Evolutionary conservation across 2,888 invertebrate genomes (phyloP), one percentile per base, ranked within the genome.

Genomic region (Tipula unca): DNA sequence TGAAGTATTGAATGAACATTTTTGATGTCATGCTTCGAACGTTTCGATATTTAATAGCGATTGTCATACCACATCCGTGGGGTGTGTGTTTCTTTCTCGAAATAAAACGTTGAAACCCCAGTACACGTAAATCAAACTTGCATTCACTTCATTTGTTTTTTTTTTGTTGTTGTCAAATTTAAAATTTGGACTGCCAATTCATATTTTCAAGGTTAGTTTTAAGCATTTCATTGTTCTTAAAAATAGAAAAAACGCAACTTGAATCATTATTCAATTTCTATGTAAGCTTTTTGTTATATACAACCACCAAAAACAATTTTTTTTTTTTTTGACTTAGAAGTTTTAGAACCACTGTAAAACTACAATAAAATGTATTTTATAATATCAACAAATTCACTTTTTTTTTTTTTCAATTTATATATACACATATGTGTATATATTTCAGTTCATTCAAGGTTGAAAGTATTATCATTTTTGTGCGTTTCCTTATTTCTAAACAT

Each of bases 381-480:
- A 54, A 54, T 54, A 13, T 17, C 48, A 17, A 54, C 48, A 17
- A 48, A 48, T 48, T 48, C 48, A 69, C 69, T 69, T 69, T 25
- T 69, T 48, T 20, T 10, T n/a, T n/a, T n/a, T n/a, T n/a, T n/a
- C n/a, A n/a, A n/a, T n/a, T n/a, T 83, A 83, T 83, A 32, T 83
- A 83, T 83, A 32, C 13, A 32, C 10, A 14, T 82, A 29, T 82
- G n/a, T 82, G 29, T 29, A 69, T 69, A 69, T 20, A 82, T 83
- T 85, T 85, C 54, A 85, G 85, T 85, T 85, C 85, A 85, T 85
- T 85, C 85, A 85, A 85, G 85, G 85, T 85, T 85, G 85, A 85
- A 85, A 54, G 32, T 32, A 85, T 54, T 54, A 54, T 85, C 54
- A 85, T 85, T 85, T 69, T 85, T 85, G 85, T 85, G 85, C 85